Conservation (phyloP, 2,888 invertebrate species). For the Artemia sp. region DNA sequence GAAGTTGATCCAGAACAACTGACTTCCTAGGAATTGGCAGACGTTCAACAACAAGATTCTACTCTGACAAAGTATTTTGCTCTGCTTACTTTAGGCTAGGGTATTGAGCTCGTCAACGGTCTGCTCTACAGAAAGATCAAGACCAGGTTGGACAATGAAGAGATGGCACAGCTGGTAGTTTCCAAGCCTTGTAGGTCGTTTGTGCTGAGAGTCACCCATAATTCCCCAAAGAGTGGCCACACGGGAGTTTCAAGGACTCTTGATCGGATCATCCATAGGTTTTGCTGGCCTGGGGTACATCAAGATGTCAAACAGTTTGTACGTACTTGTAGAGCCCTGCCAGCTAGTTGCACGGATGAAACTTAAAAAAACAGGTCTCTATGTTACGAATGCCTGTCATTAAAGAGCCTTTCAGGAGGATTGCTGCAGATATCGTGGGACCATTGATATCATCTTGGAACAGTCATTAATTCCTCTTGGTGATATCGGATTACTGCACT, state of each 20-base stretch:
- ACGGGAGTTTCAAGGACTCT: not conserved
- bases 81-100: too few relatives aligned
- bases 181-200: too few relatives aligned
- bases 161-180: too few relatives aligned
- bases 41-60: too few relatives aligned
- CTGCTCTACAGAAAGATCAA: too few relatives aligned
- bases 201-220: not conserved
- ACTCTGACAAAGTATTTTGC: too few relatives aligned
- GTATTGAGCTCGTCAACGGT: too few relatives aligned
- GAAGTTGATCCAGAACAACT: too few relatives aligned
- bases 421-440: constrained; percentile 14
- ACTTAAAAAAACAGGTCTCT: not conserved
- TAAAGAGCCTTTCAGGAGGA: not conserved
- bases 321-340: not conserved
- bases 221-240: not conserved
- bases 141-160: too few relatives aligned
- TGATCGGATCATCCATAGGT: not conserved
- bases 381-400: not conserved
- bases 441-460: not conserved
- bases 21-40: too few relatives aligned
- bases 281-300: constrained; percentile 9
- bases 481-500: constrained; percentile 18
- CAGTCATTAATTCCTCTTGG: not conserved
- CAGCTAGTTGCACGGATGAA: too few relatives aligned
- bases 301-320: not conserved